Evolutionary conservation across 2,888 invertebrate species (phyloP).

Genomic region (Eupithecia subfuscata): DNA sequence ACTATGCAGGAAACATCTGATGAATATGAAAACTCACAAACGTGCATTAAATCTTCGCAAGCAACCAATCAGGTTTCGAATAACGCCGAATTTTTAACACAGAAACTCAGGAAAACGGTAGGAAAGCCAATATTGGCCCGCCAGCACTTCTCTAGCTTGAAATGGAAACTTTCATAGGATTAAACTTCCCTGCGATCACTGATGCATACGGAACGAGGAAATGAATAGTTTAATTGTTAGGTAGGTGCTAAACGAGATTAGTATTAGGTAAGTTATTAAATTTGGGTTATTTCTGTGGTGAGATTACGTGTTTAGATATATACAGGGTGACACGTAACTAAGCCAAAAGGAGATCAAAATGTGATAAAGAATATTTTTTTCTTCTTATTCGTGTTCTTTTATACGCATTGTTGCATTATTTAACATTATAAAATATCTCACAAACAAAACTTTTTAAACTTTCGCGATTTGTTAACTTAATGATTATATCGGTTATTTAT

Average conservation of each 20-base stretch:
- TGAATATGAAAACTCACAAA: background rate
- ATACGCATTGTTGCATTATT: too few species aligned
- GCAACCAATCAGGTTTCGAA: background rate
- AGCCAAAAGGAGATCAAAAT: too few species aligned
- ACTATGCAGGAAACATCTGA: background rate
- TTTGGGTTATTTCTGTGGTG: background rate
- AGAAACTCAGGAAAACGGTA: background rate
- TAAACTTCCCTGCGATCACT: background rate
- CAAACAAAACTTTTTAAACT: too few species aligned
- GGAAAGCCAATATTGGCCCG: background rate
- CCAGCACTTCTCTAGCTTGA: background rate
- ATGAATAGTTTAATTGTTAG: conserved; percentile 5
- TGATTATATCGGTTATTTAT: too few species aligned
- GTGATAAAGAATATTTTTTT: too few species aligned
- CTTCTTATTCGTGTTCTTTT: too few species aligned
- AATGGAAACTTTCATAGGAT: conserved; percentile 8
- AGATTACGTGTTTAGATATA: too few species aligned
- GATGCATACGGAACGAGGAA: conserved; percentile 3
- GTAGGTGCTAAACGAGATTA: background rate
- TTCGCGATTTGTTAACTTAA: too few species aligned
- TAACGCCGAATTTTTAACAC: background rate
- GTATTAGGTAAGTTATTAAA: background rate
- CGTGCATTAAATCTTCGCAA: background rate
- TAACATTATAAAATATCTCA: too few species aligned
- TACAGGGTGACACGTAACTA: too few species aligned